phyloP scores from a whole-genome alignment of 2,113 vertebrate species.

The Scartelaos histophorus region DNA sequence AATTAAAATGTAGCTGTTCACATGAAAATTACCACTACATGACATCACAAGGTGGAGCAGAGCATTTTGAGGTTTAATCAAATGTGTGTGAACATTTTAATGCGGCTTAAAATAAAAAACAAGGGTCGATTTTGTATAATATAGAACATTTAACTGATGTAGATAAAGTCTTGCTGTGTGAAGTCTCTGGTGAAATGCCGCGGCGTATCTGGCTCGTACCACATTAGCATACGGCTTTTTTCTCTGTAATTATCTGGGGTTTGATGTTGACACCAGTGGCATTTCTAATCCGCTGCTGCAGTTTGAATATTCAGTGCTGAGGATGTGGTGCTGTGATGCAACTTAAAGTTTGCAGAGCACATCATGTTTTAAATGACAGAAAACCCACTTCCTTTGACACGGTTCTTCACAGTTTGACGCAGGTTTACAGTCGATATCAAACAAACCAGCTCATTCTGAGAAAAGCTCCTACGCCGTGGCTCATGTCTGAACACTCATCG shows the following conservation, averaged over 20 bases:
- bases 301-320: not conserved
- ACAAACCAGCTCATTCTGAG: constrained; percentile 39
- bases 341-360: not conserved
- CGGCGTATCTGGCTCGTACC: constrained; percentile 19
- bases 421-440: constrained; percentile 23
- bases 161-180: not conserved
- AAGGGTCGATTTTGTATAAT: too few species aligned
- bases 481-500: constrained; percentile 13
- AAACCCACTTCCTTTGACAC: constrained; percentile 67
- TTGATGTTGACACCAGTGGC: not conserved
- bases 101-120: too few species aligned
- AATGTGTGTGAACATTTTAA: too few species aligned
- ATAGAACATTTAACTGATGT: not conserved
- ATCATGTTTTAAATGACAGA: constrained; percentile 23
- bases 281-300: not conserved
- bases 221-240: constrained; percentile 37
- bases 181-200: constrained; percentile 11
- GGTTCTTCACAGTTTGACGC: constrained; percentile 47
- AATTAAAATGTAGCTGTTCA: too few species aligned
- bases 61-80: too few species aligned
- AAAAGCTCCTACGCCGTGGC: constrained; percentile 23
- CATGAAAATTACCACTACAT: too few species aligned
- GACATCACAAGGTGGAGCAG: too few species aligned
- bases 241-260: not conserved
- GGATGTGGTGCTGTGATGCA: not conserved